These are phyloP conservation scores for Semnornis frantzii DNA, from an alignment of 2,113 vertebrate genomes.

Conservation along the genomic window DNA sequence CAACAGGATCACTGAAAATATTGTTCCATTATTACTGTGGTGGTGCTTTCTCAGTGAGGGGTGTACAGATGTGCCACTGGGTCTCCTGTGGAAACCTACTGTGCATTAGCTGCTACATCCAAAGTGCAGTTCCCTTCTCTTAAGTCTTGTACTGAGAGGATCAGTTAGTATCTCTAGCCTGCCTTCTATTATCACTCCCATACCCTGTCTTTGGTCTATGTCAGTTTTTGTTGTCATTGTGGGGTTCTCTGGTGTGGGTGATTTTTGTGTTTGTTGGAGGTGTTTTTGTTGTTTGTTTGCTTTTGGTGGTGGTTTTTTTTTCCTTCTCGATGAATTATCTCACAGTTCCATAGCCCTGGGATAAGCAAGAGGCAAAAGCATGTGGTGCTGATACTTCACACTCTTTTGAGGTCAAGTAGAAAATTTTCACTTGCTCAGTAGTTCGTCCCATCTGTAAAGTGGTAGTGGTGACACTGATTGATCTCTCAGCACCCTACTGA, in stretches of 20 bases:
- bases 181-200: background rate
- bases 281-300: too few relatives aligned
- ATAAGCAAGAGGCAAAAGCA: background rate
- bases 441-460: background rate
- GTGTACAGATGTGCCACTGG: background rate
- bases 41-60: background rate
- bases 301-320: background rate
- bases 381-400: background rate
- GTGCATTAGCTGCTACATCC: background rate
- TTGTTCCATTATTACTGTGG: accelerated
- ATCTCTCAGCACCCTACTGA: background rate
- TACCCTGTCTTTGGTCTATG: background rate
- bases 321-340: background rate
- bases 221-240: background rate
- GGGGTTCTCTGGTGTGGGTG: too few relatives aligned
- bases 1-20: background rate
- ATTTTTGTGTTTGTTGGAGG: too few relatives aligned
- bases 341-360: background rate
- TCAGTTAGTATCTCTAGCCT: background rate
- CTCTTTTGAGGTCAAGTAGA: background rate
- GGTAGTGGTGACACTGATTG: background rate
- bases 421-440: background rate
- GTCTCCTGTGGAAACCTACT: background rate
- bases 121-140: background rate
- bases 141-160: background rate